These are phyloP conservation scores for Doryteuthis pealeii DNA, from an alignment of 1,140 invertebrate species.

Conservation along the genomic window DNA sequence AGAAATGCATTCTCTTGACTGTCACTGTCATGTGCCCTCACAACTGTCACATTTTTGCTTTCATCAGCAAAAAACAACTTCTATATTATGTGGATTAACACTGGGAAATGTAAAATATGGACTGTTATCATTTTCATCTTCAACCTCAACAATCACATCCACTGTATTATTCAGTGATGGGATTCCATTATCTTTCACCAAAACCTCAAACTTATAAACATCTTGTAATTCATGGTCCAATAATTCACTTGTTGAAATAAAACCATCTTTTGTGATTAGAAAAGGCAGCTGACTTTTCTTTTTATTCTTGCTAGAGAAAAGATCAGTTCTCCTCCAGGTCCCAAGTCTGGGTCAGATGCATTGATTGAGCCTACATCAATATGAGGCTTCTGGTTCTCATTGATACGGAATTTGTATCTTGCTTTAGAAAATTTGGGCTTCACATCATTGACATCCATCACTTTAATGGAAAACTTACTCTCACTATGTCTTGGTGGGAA, in stretches of 20 bases:
- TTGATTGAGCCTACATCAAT: neutral
- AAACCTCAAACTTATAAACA: conserved; percentile 23
- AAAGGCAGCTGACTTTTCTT: conserved; percentile 10
- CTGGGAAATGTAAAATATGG: conserved; percentile 27
- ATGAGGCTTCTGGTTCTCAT: neutral
- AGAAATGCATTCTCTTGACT: neutral
- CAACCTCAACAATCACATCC: conserved; percentile 20
- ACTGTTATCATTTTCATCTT: conserved; percentile 26
- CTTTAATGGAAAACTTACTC: conserved; percentile 21
- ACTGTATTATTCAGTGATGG: conserved; percentile 24
- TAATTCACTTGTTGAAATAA: conserved; percentile 21
- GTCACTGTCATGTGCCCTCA: conserved; percentile 1
- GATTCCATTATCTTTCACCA: conserved; percentile 20
- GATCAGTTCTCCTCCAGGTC: conserved; percentile 31
- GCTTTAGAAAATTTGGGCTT: conserved; percentile 19
- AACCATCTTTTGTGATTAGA: conserved; percentile 22
- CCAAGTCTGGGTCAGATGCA: conserved; percentile 47
- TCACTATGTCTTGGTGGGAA: conserved; percentile 13
- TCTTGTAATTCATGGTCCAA: conserved; percentile 23
- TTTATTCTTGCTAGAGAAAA: conserved; percentile 26
- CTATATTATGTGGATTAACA: neutral
- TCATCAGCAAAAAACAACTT: neutral
- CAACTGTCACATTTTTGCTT: neutral
- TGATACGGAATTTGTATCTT: neutral
- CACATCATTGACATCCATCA: conserved; percentile 27